Conservation (phyloP, 2,888 invertebrate species). For the Caenorhabditis sp. region DNA sequence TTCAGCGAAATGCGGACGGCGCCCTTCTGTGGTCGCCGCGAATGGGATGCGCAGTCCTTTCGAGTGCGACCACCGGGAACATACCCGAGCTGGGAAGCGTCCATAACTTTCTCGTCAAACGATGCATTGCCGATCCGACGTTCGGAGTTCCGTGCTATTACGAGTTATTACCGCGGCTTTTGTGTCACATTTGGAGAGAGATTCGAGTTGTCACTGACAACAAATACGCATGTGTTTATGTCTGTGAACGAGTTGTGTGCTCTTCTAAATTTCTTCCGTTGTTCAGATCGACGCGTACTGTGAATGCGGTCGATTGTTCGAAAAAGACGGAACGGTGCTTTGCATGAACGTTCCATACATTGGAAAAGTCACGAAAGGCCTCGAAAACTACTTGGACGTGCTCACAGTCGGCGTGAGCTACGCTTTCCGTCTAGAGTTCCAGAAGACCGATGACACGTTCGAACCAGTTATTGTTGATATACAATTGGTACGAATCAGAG, state of each 20-base stretch:
- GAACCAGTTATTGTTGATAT: constrained; percentile 25
- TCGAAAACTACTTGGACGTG: not conserved
- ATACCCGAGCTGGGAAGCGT: constrained; percentile 25
- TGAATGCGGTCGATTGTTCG: not conserved
- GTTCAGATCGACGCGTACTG: constrained; percentile 14
- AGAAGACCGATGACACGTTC: not conserved
- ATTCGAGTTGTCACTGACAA: constrained; percentile 7
- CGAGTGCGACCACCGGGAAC: constrained; percentile 1
- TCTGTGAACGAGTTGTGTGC: not conserved
- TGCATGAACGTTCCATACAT: constrained; percentile 18
- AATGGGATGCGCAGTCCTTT: constrained; percentile 26
- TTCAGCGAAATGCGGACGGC: constrained; percentile 2
- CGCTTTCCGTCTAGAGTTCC: constrained; percentile 20
- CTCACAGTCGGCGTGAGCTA: not conserved
- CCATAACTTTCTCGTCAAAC: constrained; percentile 3
- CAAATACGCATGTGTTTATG: constrained; percentile 3
- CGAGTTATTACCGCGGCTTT: constrained; percentile 6
- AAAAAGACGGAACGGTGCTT: not conserved
- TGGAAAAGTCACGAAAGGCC: constrained; percentile 13
- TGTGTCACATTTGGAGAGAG: not conserved
- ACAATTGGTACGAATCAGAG: not conserved
- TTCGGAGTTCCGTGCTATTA: constrained; percentile 28
- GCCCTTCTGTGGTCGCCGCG: constrained; percentile 14
- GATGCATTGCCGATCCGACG: constrained; percentile 12
- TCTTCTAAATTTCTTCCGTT: not conserved